Evolutionary conservation across 2,797 vertebrate genomes (phyloP), one percentile per base, ranked within the genome.

Genomic region (Ptychobarbus kaznakovi): DNA sequence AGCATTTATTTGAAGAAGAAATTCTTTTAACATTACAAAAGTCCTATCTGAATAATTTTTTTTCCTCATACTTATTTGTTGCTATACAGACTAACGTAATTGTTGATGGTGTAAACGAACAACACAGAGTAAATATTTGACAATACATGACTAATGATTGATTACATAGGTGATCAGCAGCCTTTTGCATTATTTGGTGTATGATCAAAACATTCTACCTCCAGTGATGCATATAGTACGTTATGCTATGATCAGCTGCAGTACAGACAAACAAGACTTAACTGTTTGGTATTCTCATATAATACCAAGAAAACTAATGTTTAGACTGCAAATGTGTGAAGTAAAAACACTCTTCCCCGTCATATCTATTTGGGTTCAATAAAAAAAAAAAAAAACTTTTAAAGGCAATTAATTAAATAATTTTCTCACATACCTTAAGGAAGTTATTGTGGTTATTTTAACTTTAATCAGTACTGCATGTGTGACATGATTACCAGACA

Each of bases 91-190:
- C 38, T n/a, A 63, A 66, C 16, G 3, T 65, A 12, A 46, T 63
- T 32, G 42, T 65, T 42, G 16, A 63, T 63, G 9, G 42, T 20
- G 22, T n/a, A 51, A 49, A 51, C 8, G 2, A 65, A 66, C 20
- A 25, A 49, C 35, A 81, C 65, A 11, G 28, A 35, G 80, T 65
- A 49, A 49, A 75, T 49, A 9, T 83, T 20, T 49, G 81, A 63
- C 18, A 82, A 61, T 11, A 46, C 69, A 72, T 70, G 32, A 42
- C 6, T 13, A 12, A 32, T 49, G 75, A 15, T 40, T n/a, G 22
- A n/a, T 11, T n/a, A 56, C 6, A 7, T 2, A 5, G 16, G 53
- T 70, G 44, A 81, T 18, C 44, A 72, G 22, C 25, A 42, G 58
- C 35, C 68, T 15, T 22, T 9, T 51, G 12, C 10, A 80, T 35